Evolutionary conservation across 2,797 vertebrate genomes (phyloP).

Genomic region (Pantherophis vulpinus): DNA sequence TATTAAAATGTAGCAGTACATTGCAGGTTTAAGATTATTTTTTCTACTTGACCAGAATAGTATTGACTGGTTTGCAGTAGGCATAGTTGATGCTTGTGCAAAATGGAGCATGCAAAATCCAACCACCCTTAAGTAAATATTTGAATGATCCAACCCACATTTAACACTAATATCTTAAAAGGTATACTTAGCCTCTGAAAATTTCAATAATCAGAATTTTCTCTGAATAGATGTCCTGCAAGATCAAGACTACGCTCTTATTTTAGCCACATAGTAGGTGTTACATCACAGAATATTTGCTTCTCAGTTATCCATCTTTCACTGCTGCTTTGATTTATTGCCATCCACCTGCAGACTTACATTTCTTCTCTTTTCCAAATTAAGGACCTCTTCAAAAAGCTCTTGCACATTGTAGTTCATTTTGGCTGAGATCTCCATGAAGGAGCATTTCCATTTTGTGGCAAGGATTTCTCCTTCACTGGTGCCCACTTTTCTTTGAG

Average conservation of each 20-base stretch:
- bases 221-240: background rate
- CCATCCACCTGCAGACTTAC: conserved; percentile 65
- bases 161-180: conserved; percentile 13
- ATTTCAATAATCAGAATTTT: background rate
- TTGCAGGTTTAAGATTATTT: background rate
- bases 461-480: conserved; percentile 66
- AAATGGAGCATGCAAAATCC: conserved; percentile 48
- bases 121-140: conserved; percentile 12
- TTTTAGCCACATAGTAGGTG: background rate
- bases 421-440: conserved; percentile 73
- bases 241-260: background rate
- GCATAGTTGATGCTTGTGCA: conserved; percentile 9
- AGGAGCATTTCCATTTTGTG: conserved; percentile 72
- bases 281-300: conserved; percentile 72
- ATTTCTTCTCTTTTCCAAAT: conserved; percentile 68
- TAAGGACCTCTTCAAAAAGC: conserved; percentile 71
- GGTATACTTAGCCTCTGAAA: background rate
- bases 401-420: conserved; percentile 71
- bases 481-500: conserved; percentile 60
- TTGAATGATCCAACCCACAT: conserved; percentile 4
- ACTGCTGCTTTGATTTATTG: conserved; percentile 69
- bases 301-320: conserved; percentile 67
- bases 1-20: background rate
- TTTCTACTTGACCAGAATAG: conserved; percentile 10
- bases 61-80: background rate